Base-by-base conservation (phyloP, 2,797 vertebrate species). In the Hyperoplus immaculatus region DNA sequence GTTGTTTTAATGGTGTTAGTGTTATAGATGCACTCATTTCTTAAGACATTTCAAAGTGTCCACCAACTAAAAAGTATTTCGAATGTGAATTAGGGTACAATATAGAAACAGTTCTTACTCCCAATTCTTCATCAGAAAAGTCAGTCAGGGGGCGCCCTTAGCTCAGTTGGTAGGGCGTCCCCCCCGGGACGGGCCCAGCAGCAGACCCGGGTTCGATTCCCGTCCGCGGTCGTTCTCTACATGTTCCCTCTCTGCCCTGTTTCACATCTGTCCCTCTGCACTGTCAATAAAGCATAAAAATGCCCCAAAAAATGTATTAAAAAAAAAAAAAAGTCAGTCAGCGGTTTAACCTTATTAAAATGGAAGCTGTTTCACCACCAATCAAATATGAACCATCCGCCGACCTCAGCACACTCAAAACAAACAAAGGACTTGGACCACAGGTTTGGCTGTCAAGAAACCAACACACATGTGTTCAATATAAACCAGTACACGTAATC, bases 401-500 rank as follows among this genome's bases (percentile, higher is more conserved):
- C 56, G 45, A 6, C 18, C 43, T 21, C 39, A 14, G 15, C 54
- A n/a, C 47, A 49, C 45, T 80, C 58, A 85, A 47, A 86, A 80
- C 79, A 77, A 80, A 84, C 78, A 70, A 38, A 43, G 42, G 12
- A 41, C 51, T 12, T 0, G 4, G 54, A 72, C 49, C 60, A 60
- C 67, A 75, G 59, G 66, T 71, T 6, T 43, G 29, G 29, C 69
- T 79, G 6, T 29, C 0, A 2, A 75, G 29, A 88, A 81, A 77
- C 65, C 75, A 86, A 68, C 77, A 74, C 82, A 87, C 6, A 47
- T 87, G 86, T 57, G 49, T 79, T 73, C 51, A 79, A 78, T 75
- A 68, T 43, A 69, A 77, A 49, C 49, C 43, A 59, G 8, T 54
- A 71, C 72, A 88, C 88, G 89, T 64, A 88, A 81, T 77, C 78